Percentiles rank a stretch among this genome's conserved stretches.
Evolutionary conservation across 2,888 invertebrate genomes (phyloP).

Genomic region (Bombylius major): DNA sequence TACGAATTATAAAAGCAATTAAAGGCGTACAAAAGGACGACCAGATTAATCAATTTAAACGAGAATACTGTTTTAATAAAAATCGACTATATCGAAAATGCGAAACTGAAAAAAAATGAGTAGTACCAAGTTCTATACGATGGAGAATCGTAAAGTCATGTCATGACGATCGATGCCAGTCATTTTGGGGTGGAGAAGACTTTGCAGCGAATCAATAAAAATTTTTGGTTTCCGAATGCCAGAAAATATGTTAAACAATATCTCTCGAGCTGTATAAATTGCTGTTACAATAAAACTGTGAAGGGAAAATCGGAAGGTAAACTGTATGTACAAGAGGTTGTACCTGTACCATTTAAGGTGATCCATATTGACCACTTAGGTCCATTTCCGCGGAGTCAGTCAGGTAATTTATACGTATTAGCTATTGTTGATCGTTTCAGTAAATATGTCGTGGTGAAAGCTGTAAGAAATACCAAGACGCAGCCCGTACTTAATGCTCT

Average conservation of each 20-base stretch:
- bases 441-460: slow-evolving; percentile 9
- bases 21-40: not conserved
- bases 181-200: slow-evolving; percentile 14
- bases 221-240: slow-evolving; percentile 16
- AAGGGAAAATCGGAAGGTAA: slow-evolving; percentile 3
- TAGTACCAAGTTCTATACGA: slow-evolving; percentile 10
- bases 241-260: slow-evolving; percentile 7
- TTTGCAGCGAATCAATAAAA: slow-evolving; percentile 2
- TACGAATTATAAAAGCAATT: too few species aligned
- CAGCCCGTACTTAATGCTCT: slow-evolving; percentile 4
- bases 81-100: not conserved
- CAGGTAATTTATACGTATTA: slow-evolving; percentile 10
- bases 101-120: slow-evolving; percentile 1
- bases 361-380: slow-evolving; percentile 17
- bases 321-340: slow-evolving; percentile 12
- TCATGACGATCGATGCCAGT: slow-evolving; percentile 12
- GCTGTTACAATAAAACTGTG: slow-evolving; percentile 6
- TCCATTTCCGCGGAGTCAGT: slow-evolving; percentile 10
- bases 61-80: not conserved
- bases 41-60: not conserved
- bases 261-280: slow-evolving; percentile 9
- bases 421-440: slow-evolving; percentile 11
- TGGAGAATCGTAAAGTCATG: slow-evolving; percentile 9
- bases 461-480: slow-evolving; percentile 3
- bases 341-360: slow-evolving; percentile 9